These are phyloP conservation scores for Actenoides lindsayi DNA, from an alignment of 2,113 vertebrate species.

Conservation along the genomic window DNA sequence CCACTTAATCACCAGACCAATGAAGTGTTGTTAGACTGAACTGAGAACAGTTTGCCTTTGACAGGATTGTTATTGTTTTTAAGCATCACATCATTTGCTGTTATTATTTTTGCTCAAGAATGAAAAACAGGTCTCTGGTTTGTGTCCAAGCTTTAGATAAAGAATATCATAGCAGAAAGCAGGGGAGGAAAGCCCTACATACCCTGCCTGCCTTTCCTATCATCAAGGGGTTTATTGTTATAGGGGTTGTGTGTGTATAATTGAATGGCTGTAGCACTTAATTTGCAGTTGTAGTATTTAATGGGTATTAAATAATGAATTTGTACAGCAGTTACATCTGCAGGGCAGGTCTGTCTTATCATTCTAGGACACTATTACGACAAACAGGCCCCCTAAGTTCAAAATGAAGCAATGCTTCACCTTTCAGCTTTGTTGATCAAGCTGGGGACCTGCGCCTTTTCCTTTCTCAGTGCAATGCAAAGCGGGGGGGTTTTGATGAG, in stretches of 20 bases:
- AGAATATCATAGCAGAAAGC: background rate
- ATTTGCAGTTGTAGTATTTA: background rate
- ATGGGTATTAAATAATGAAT: background rate
- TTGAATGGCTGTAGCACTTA: background rate
- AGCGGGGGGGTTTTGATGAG: background rate
- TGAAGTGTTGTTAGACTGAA: background rate
- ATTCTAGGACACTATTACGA: background rate
- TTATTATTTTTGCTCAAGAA: conserved; percentile 1
- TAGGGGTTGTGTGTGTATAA: background rate
- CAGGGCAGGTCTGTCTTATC: background rate
- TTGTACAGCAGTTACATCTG: background rate
- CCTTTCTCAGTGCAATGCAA: background rate
- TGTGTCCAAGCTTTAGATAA: conserved; percentile 10
- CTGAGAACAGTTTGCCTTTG: conserved; percentile 10
- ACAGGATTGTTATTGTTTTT: background rate
- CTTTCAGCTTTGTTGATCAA: background rate
- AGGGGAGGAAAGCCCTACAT: background rate
- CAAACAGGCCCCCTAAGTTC: background rate
- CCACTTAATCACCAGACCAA: background rate
- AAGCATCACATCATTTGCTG: background rate
- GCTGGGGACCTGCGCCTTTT: background rate
- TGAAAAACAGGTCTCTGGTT: conserved; percentile 6
- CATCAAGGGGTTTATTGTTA: background rate
- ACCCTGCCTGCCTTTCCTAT: background rate
- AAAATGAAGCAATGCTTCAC: conserved; percentile 6